Evolutionary conservation across 2,888 invertebrate genomes (phyloP), one percentile per base, ranked within the genome.

Genomic region (Eupithecia dodoneata): DNA sequence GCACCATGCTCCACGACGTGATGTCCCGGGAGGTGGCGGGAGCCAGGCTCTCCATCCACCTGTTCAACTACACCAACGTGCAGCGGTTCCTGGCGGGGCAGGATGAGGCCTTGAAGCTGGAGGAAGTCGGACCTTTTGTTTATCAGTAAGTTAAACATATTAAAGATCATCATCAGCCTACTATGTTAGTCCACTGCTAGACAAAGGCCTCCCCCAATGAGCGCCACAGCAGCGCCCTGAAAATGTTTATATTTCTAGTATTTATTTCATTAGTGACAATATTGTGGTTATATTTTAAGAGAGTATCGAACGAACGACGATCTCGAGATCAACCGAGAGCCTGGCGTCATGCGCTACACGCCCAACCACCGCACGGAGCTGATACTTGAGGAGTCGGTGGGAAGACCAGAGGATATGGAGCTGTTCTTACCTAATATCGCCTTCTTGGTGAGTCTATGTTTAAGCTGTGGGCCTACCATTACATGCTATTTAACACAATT

Each of bases 31-130:
- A 97, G n/a, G 96, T 97, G 0, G 92, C 96, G 18, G 96, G 96
- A 0, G 95, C 97, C 0, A 96, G 95, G 80, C 86, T 97, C 3
- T 96, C 96, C 49, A 91, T 97, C 0, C 97, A 96, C 86, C 90
- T 97, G 75, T 98, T 97, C 89, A 98, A 98, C 86, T 95, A 98
- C 71, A 98, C 97, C n/a, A 98, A 98, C 87, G 91, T 96, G 4
- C 96, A 96, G 4, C 95, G 95, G 55, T 98, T 97, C 90, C 88
- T 97, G 18, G 90, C 92, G 0, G 97, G 97, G 0, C 89, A 93
- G 63, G 97, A 96, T 77, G 87, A 93, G 73, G 97, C 97, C 83
- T 88, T 98, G 71, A 96, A 96, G 79, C 82, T 98, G 2, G 86
- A 96, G 69, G 97, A 98, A 93, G 88, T 97, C 30, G 98, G 98